Evolutionary conservation across 1,140 invertebrate species (phyloP), one percentile per base, ranked within the genome.

Genomic region (Drosophila nannoptera): DNA sequence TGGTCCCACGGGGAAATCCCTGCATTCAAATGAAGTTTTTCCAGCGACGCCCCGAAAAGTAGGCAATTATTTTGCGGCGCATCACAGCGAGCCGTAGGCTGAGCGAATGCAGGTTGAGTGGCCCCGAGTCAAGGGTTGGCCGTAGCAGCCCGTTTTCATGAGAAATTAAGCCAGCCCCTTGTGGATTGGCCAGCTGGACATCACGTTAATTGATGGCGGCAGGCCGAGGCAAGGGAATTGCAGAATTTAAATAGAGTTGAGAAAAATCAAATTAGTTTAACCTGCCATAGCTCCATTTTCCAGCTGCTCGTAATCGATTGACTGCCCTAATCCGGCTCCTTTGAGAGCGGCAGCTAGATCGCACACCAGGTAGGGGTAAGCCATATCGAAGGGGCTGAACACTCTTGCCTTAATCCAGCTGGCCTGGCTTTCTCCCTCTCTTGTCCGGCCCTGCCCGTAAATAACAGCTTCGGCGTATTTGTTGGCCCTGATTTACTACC

Each of bases 61-160:
- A 75, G 73, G 60, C 73, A 84, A 84, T 84, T 84, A 82, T 84
- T 82, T 78, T 84, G 76, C 63, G 82, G 80, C 60, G 67, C 73
- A 61, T 52, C 68, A 70, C 65, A 11, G n/a, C 45, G 31, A n/a
- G 35, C 14, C 9, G 11, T 12, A 36, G 43, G 9, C 14, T 22
- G 45, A 56, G 31, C 14, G 56, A 69, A 38, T 22, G 11, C 61
- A 49, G 40, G 32, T 50, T 42, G 45, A 40, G 32, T 32, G 40
- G 33, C 29, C 38, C 38, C 38, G 61, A 46, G n/a, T 31, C n/a
- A 14, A 43, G 31, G 8, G 53, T 42, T 43, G 12, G 29, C 8
- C 11, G n/a, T 2, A 12, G 12, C 5, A 43, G 12, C n/a, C 40
- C 4, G 8, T n/a, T n/a, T 11, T 11, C 2, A 38, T n/a, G 29